A percentile compares a stretch with the other conserved stretches of the same genome.
These are phyloP conservation scores for Paguma larvata DNA, from an alignment of 2,797 vertebrate genomes.

Conservation along the genomic window DNA sequence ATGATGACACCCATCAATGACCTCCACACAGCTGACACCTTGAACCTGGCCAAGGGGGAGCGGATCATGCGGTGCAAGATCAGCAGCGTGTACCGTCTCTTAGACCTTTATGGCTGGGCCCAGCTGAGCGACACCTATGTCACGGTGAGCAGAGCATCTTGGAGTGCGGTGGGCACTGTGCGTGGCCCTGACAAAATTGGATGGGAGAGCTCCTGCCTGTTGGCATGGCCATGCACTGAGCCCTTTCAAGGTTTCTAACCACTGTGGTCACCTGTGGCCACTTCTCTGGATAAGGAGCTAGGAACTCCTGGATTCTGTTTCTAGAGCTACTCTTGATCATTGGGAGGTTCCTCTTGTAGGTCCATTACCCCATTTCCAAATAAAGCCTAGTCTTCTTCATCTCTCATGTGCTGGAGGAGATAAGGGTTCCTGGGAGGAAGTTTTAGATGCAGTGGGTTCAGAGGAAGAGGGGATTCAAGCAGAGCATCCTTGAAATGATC, in stretches of 20 bases:
- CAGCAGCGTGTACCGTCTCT: slow-evolving; percentile 94
- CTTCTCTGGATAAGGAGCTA: neutral
- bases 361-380: slow-evolving; percentile 13
- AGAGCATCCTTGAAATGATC: neutral
- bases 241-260: neutral
- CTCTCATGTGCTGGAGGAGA: neutral
- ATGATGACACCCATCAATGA: slow-evolving; percentile 96
- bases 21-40: slow-evolving; percentile 92
- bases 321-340: neutral
- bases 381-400: neutral
- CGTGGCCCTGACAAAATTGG: neutral
- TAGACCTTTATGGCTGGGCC: slow-evolving; percentile 97
- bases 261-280: neutral
- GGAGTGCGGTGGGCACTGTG: neutral
- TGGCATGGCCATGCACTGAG: too few relatives aligned
- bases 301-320: neutral
- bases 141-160: slow-evolving; percentile 89
- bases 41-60: slow-evolving; percentile 95
- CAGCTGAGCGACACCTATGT: slow-evolving; percentile 93
- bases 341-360: neutral
- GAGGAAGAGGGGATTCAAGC: neutral
- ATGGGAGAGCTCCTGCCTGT: neutral
- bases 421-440: neutral
- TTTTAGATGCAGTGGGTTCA: neutral
- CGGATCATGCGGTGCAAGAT: slow-evolving; percentile 97